A percentile compares a stretch with the other conserved stretches of the same genome.
These are phyloP conservation scores for Halcyon malimbica DNA, from an alignment of 2,113 vertebrate species.

Conservation along the genomic window DNA sequence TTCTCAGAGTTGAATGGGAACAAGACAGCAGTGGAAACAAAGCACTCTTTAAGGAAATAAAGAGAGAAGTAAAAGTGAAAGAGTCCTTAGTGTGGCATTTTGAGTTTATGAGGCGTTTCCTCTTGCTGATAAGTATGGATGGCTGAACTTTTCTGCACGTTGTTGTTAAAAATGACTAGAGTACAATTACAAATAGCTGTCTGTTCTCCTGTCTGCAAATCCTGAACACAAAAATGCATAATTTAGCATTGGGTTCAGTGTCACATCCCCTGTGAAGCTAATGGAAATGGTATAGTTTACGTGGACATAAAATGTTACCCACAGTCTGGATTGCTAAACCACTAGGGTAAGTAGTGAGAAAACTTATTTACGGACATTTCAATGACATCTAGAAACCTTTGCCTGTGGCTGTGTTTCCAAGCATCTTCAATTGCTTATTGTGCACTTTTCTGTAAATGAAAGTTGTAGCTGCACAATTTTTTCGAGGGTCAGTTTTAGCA, in stretches of 20 bases:
- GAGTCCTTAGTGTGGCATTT: conserved; percentile 19
- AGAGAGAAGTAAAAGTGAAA: conserved; percentile 34
- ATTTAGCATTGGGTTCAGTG: background rate
- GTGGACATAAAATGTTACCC: background rate
- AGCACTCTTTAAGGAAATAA: conserved; percentile 34
- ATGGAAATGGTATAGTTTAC: background rate
- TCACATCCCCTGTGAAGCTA: background rate
- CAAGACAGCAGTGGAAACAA: conserved; percentile 35
- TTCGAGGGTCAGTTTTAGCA: background rate
- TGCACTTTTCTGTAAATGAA: background rate
- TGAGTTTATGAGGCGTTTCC: conserved; percentile 50
- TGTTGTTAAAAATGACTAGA: conserved; percentile 21
- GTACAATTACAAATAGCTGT: conserved; percentile 6
- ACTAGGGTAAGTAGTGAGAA: background rate
- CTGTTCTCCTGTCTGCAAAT: conserved; percentile 11
- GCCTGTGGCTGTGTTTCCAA: background rate
- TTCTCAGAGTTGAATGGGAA: conserved; percentile 28
- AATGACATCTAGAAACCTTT: background rate
- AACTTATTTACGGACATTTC: conserved; percentile 18
- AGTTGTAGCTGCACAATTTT: background rate
- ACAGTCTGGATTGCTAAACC: background rate
- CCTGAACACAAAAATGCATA: conserved; percentile 4
- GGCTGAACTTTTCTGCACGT: conserved; percentile 17
- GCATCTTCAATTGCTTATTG: background rate
- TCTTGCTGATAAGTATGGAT: conserved; percentile 11